A percentile compares a stretch with the other conserved stretches of the same genome.
Evolutionary conservation across 1,140 invertebrate species (phyloP).

Genomic region (Drosophila serrata): DNA sequence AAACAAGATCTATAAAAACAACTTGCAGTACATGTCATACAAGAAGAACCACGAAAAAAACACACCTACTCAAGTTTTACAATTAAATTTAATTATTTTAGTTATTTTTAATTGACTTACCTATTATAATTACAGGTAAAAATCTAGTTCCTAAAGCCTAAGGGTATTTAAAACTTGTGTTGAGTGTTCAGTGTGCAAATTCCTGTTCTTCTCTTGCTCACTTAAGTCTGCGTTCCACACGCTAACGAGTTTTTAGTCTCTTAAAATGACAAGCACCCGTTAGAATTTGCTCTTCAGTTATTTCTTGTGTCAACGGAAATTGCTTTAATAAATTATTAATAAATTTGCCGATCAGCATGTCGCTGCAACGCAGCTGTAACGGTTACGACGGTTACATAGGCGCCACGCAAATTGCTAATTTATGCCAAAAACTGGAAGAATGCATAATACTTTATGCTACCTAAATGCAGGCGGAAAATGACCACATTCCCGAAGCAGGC

Average conservation of each 20-base stretch:
- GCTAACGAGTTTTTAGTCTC: constrained; percentile 46
- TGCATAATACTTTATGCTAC: background rate
- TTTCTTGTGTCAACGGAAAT: constrained; percentile 61
- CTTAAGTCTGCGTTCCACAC: constrained; percentile 14
- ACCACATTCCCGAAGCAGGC: background rate
- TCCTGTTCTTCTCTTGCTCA: constrained; percentile 9
- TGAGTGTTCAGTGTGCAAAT: background rate
- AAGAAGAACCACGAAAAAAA: too few species aligned
- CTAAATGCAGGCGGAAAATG: constrained; percentile 4
- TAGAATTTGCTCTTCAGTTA: constrained; percentile 54
- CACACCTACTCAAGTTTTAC: too few species aligned
- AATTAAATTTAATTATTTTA: too few species aligned
- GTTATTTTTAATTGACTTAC: too few species aligned
- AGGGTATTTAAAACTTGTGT: background rate
- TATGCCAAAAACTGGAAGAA: constrained; percentile 37
- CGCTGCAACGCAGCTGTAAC: constrained; percentile 42
- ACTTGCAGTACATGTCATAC: too few species aligned
- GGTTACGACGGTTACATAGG: constrained; percentile 33
- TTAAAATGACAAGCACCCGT: constrained; percentile 65
- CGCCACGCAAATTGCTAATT: constrained; percentile 47
- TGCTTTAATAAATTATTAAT: constrained; percentile 81
- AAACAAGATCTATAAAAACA: too few species aligned
- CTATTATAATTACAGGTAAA: background rate
- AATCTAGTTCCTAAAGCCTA: background rate
- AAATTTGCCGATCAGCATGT: constrained; percentile 71